These are phyloP conservation scores for Spinus pinus DNA, from an alignment of 2,797 vertebrate genomes.

Conservation along the genomic window DNA sequence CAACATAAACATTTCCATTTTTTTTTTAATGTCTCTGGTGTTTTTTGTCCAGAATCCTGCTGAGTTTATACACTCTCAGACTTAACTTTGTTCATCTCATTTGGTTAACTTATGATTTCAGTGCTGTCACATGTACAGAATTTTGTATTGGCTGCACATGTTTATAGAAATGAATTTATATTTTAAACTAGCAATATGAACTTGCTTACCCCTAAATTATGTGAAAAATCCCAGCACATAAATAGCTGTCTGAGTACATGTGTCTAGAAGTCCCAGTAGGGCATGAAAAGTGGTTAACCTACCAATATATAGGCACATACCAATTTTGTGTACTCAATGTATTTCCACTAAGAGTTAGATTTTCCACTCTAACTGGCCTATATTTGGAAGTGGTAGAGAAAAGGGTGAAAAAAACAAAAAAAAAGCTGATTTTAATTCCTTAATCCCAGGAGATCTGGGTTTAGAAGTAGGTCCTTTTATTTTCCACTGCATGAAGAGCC, in stretches of 20 bases:
- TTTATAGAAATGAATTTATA: conserved; percentile 15
- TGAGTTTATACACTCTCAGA: background rate
- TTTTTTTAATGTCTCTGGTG: background rate
- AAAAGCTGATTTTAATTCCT: background rate
- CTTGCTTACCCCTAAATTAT: background rate
- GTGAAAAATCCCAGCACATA: conserved; percentile 6
- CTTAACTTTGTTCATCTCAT: background rate
- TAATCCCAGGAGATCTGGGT: background rate
- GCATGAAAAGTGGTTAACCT: conserved; percentile 1
- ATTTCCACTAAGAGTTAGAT: background rate
- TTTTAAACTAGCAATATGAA: conserved; percentile 12
- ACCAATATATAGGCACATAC: background rate
- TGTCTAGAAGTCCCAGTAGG: background rate
- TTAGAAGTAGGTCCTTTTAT: background rate
- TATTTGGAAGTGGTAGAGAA: background rate
- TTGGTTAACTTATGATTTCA: background rate
- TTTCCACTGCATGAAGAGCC: background rate
- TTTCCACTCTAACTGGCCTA: background rate
- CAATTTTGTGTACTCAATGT: conserved; percentile 16
- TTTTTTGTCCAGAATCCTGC: background rate
- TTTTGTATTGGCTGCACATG: background rate
- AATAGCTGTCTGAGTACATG: background rate
- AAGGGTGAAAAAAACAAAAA: background rate
- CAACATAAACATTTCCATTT: background rate
- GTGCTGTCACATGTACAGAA: background rate